Conservation (phyloP, 2,113 vertebrate species). For the Salvelinus fontinalis region DNA sequence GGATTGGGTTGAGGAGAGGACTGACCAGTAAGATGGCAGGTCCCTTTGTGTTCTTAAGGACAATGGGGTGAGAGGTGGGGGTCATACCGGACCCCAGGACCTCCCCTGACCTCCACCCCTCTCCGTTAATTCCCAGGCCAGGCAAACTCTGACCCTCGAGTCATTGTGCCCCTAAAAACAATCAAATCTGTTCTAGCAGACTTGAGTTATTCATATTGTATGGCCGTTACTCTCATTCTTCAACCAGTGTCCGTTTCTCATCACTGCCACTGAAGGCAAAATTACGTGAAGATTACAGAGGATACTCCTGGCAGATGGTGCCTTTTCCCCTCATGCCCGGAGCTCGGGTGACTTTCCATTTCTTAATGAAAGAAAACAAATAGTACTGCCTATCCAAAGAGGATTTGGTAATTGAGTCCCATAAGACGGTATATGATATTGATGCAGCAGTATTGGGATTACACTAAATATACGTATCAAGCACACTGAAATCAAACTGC, state of each 20-base stretch:
- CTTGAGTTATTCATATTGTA: no score
- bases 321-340: constrained; percentile 30
- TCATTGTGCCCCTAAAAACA: constrained; percentile 73
- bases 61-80: constrained; percentile 71
- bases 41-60: constrained; percentile 63
- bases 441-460: constrained; percentile 41
- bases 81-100: constrained; percentile 57
- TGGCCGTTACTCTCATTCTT: no score
- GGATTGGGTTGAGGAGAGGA: constrained; percentile 43
- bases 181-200: constrained; percentile 67
- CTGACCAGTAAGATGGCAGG: constrained; percentile 66
- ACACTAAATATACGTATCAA: constrained; percentile 41
- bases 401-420: constrained; percentile 47
- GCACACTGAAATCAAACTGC: constrained; percentile 7
- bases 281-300: constrained; percentile 70
- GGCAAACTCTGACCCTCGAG: constrained; percentile 70
- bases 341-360: constrained; percentile 50
- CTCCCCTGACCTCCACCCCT: constrained; percentile 26
- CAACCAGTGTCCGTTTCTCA: no score
- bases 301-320: constrained; percentile 68
- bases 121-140: constrained; percentile 60
- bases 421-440: constrained; percentile 49
- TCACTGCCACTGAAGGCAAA: constrained; percentile 46
- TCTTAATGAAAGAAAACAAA: constrained; percentile 68
- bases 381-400: constrained; percentile 35